These are phyloP conservation scores for Redunca redunca DNA, from an alignment of 2,113 vertebrate species.

Conservation along the genomic window DNA sequence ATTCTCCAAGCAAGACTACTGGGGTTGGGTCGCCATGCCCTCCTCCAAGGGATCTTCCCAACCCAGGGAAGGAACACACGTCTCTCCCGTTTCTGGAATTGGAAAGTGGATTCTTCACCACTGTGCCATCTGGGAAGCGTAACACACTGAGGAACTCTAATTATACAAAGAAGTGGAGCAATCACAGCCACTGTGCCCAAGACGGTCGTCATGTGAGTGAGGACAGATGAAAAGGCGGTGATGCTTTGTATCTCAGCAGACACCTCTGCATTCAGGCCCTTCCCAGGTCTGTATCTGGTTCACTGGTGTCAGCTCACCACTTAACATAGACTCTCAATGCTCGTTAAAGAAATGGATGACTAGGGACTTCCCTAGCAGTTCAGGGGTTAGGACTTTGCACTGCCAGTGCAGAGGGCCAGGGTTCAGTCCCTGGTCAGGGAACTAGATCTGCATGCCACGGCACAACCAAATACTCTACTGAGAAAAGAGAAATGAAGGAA, in stretches of 20 bases:
- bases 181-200: not conserved
- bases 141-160: not conserved
- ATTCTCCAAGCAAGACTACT: not conserved
- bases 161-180: not conserved
- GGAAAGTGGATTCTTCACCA: not conserved
- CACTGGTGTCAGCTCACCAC: not conserved
- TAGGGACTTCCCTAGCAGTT: not conserved
- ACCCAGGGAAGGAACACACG: not conserved
- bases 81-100: not conserved
- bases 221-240: not conserved
- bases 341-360: not conserved
- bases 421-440: not conserved
- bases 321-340: not conserved
- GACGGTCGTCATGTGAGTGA: not conserved
- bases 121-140: not conserved
- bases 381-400: not conserved
- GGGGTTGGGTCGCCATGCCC: not conserved
- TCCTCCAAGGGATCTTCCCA: not conserved
- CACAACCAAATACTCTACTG: not conserved
- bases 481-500: not conserved
- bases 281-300: not conserved
- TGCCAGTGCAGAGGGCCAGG: not conserved
- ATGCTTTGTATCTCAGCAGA: not conserved
- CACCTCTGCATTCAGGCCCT: not conserved
- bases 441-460: accelerated